Conservation (phyloP, 1,140 invertebrate species). For the Cryptotermes secundus region DNA sequence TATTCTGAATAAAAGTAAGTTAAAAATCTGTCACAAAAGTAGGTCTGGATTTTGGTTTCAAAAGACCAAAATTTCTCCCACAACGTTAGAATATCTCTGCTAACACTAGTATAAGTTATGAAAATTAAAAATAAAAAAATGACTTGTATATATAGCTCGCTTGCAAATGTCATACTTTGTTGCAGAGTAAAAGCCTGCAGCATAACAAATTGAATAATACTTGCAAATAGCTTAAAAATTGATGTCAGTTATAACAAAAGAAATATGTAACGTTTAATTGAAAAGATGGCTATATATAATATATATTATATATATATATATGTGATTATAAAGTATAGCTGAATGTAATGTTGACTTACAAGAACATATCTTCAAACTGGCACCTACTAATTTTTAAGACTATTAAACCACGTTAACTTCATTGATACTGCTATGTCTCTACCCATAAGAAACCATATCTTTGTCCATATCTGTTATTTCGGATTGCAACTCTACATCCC, state of each 20-base stretch:
- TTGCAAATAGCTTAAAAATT: not conserved
- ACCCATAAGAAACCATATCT: constrained; percentile 7
- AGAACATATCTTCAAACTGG: constrained; percentile 4
- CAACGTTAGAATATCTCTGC: not conserved
- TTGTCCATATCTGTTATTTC: constrained; percentile 14
- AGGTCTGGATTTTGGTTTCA: not conserved
- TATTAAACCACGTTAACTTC: not conserved
- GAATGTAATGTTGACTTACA: not conserved
- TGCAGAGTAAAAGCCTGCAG: too few relatives aligned
- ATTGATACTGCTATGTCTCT: not conserved
- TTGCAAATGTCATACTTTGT: too few relatives aligned
- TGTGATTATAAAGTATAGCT: not conserved
- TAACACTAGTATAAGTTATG: not conserved
- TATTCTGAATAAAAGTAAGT: not conserved
- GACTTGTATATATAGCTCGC: too few relatives aligned
- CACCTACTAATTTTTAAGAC: not conserved
- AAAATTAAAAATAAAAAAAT: not conserved
- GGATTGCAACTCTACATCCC: not conserved
- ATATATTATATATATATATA: constrained; percentile 1
- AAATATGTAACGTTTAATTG: not conserved
- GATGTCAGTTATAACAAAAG: not conserved
- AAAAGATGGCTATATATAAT: not conserved
- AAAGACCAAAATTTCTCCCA: not conserved
- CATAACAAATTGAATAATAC: too few relatives aligned
- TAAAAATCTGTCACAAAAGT: not conserved